Evolutionary conservation across 1,140 invertebrate species (phyloP), one percentile per base, ranked within the genome.

Genomic region (Trichonephila clavata): DNA sequence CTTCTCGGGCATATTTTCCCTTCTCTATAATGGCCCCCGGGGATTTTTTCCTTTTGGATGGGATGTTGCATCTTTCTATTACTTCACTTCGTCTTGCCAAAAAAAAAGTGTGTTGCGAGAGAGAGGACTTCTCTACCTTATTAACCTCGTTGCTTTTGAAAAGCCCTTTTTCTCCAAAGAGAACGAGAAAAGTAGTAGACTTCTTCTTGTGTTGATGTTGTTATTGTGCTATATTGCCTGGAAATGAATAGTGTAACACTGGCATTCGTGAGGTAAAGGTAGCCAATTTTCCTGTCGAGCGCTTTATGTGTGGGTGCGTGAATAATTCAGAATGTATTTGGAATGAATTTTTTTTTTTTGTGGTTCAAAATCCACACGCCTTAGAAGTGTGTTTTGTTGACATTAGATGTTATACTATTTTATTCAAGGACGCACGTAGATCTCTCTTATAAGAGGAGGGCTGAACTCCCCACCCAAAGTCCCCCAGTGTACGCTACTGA

Each of bases 1-100:
- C 43, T 83, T n/a, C 24, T 59, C 24, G 81, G 81, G 24, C 81
- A 83, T 83, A 83, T 83, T n/a, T 83, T 83, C 43, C 81, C 20
- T 50, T 20, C 81, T n/a, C 81, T 83, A 20, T 77, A 32, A 77
- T 32, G 18, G 27, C 32, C 71, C 27, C 71, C 27, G 27, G 71
- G 71, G 71, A 77, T 18, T 77, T 77, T 77, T 20, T 16, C 27
- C 71, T 5, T 7, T 77, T 39, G 32, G 16, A 77, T 68, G 24
- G 24, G 27, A 18, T 77, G 27, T 20, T 32, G 24, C 27, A 16
- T 77, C 6, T 71, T 71, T 39, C 16, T 77, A 77, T 32, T 77
- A 77, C 18, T 77, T 77, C 27, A 27, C 71, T 24, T 77, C 71
- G 71, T 77, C 32, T 77, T 77, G 24, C 71, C 27, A 16, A 6